phyloP scores from a whole-genome alignment of 2,888 invertebrate genomes.

The Ceraclea dissimilis region DNA sequence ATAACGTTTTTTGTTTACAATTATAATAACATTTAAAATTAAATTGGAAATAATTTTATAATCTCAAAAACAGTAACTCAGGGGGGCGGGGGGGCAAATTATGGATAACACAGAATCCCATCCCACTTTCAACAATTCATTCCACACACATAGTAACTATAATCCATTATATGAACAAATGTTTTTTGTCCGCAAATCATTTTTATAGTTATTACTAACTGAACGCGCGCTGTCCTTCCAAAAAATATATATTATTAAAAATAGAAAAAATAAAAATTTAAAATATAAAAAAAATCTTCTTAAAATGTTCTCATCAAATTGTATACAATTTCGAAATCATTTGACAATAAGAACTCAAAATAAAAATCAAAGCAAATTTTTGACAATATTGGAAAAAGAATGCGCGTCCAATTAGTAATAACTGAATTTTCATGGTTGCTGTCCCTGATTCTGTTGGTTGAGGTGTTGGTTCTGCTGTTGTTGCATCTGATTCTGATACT shows the following conservation, averaged over 20 bases:
- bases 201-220: constrained; percentile 27
- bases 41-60: not conserved
- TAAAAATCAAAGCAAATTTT: constrained; percentile 6
- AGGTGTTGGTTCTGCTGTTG: constrained; percentile 45
- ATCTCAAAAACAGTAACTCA: not conserved
- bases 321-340: not conserved
- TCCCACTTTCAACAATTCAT: not conserved
- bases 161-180: not conserved
- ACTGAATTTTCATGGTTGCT: constrained; percentile 70
- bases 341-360: not conserved
- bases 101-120: not conserved
- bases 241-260: constrained; percentile 1
- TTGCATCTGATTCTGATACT: constrained; percentile 37
- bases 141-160: not conserved
- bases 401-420: constrained; percentile 57
- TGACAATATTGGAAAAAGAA: constrained; percentile 20
- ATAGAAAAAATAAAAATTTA: not conserved
- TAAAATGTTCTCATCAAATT: not conserved
- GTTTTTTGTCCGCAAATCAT: not conserved
- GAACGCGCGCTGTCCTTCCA: constrained; percentile 26
- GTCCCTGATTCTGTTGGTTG: constrained; percentile 42
- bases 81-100: not conserved
- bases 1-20: not conserved
- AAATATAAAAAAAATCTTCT: constrained; percentile 12
- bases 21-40: constrained; percentile 1